A percentile compares a stretch with the other conserved stretches of the same genome.
phyloP scores from a whole-genome alignment of 2,888 invertebrate genomes.

The Nemotelus nigrinus region DNA sequence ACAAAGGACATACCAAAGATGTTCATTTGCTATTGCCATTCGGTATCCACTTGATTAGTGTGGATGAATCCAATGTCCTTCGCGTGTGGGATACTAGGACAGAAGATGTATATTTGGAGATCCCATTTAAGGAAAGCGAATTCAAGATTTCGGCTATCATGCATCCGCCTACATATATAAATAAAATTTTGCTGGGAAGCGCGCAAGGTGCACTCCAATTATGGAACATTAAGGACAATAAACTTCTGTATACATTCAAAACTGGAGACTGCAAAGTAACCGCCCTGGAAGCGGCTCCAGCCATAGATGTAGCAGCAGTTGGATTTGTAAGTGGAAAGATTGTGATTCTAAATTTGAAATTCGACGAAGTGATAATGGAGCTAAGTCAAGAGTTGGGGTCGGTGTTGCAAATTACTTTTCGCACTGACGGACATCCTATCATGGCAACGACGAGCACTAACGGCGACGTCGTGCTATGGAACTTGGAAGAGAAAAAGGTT shows the following conservation, averaged over 20 bases:
- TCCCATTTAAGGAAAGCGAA: slow-evolving; percentile 72
- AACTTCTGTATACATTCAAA: slow-evolving; percentile 79
- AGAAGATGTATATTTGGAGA: slow-evolving; percentile 74
- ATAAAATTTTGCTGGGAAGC: slow-evolving; percentile 91
- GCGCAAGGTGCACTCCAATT: slow-evolving; percentile 85
- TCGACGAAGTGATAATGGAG: slow-evolving; percentile 82
- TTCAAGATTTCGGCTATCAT: slow-evolving; percentile 85
- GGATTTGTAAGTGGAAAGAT: slow-evolving; percentile 86
- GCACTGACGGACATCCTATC: slow-evolving; percentile 85
- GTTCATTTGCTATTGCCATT: slow-evolving; percentile 85
- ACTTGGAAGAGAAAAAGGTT: slow-evolving; percentile 80
- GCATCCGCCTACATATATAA: slow-evolving; percentile 94
- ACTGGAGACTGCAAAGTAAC: slow-evolving; percentile 79
- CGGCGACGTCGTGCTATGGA: slow-evolving; percentile 94
- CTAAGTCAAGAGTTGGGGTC: slow-evolving; percentile 93
- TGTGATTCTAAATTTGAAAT: slow-evolving; percentile 86
- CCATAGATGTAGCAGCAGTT: slow-evolving; percentile 89
- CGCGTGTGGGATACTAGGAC: slow-evolving; percentile 87
- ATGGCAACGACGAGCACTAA: slow-evolving; percentile 84
- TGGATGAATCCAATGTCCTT: slow-evolving; percentile 80
- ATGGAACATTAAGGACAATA: slow-evolving; percentile 87
- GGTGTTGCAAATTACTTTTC: slow-evolving; percentile 84
- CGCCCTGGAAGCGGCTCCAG: slow-evolving; percentile 88
- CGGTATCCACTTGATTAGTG: slow-evolving; percentile 84
- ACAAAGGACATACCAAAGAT: slow-evolving; percentile 77